These are phyloP conservation scores for Apteryx mantelli DNA, from an alignment of 2,113 vertebrate species.

Conservation along the genomic window DNA sequence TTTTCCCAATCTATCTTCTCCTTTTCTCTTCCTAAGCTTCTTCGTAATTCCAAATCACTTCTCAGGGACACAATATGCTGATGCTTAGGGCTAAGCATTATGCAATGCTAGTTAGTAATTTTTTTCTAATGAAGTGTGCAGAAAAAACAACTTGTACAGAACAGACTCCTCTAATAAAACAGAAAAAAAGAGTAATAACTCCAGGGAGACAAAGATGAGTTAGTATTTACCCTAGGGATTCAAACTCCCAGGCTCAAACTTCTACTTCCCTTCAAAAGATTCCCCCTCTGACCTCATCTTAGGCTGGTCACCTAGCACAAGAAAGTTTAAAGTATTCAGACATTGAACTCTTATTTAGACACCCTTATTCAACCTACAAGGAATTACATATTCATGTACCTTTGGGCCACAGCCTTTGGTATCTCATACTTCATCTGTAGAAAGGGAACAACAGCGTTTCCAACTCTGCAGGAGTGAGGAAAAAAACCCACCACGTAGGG, in stretches of 20 bases:
- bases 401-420: background rate
- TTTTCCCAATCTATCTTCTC: background rate
- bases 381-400: background rate
- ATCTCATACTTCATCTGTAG: background rate
- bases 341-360: background rate
- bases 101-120: background rate
- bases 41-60: background rate
- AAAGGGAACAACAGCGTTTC: background rate
- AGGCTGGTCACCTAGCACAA: background rate
- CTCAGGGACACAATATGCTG: background rate
- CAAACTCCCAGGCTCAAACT: background rate
- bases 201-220: background rate
- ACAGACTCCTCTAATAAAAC: background rate
- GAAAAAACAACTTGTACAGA: background rate
- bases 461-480: background rate
- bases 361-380: background rate
- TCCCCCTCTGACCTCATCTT: background rate
- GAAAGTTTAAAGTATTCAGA: background rate
- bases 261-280: background rate
- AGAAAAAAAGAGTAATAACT: background rate
- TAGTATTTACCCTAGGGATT: background rate
- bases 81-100: background rate
- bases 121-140: background rate
- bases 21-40: background rate
- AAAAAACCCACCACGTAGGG: background rate